Percentiles rank a stretch among this genome's conserved stretches.
Conservation (phyloP, 2,113 vertebrate species). For the Urocynchramus pylzowi region DNA sequence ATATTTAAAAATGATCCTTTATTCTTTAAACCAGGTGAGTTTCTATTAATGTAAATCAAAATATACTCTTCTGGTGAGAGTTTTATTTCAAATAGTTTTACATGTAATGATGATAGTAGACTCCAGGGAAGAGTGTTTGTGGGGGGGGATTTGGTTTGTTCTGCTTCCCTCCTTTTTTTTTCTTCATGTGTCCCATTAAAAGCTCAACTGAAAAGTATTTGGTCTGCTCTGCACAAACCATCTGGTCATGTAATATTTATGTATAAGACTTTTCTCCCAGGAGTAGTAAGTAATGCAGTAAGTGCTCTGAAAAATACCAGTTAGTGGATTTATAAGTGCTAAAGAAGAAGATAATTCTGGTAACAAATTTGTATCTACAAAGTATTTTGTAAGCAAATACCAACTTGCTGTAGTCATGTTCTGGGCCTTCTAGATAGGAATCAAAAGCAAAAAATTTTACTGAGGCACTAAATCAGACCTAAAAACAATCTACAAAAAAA, state of each 20-base stretch:
- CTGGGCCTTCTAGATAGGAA: neutral
- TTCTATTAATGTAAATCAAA: neutral
- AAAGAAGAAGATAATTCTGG: neutral
- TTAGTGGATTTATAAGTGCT: neutral
- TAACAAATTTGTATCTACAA: neutral
- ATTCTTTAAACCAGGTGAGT: conserved; percentile 93
- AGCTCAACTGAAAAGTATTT: neutral
- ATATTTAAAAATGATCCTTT: conserved; percentile 95
- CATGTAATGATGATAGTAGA: neutral
- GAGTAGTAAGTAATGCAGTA: neutral
- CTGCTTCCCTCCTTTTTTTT: neutral
- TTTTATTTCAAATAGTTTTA: neutral
- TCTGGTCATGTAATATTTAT: neutral
- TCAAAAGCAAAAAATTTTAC: neutral
- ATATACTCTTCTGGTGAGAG: neutral
- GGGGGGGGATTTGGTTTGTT: neutral
- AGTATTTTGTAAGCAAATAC: neutral
- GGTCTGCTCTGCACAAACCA: neutral
- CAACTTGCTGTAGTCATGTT: neutral
- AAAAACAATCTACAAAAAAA: neutral
- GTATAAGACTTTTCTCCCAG: neutral
- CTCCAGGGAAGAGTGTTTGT: neutral
- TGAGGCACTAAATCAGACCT: neutral
- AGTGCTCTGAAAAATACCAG: neutral
- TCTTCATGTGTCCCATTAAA: neutral